phyloP scores from a whole-genome alignment of 2,888 invertebrate species.

The Microctonus brassicae region DNA sequence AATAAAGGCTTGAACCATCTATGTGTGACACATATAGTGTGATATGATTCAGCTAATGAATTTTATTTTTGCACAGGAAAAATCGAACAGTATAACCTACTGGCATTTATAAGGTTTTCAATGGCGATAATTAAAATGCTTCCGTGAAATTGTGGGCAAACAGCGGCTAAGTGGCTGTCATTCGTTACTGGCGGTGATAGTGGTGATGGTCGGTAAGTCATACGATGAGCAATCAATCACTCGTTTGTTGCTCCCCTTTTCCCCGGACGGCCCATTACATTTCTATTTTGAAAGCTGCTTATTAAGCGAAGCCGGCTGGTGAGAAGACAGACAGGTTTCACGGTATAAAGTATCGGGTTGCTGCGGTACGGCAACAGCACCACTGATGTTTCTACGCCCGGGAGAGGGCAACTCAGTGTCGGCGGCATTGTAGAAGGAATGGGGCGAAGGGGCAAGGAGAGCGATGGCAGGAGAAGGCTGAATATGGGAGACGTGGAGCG shows the following conservation, averaged over 20 bases:
- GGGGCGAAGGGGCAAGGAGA: constrained; percentile 35
- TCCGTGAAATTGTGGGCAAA: constrained; percentile 69
- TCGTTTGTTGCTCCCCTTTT: constrained; percentile 43
- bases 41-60: too few species aligned
- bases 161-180: constrained; percentile 70
- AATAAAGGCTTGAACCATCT: too few species aligned
- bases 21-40: too few species aligned
- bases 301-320: constrained; percentile 66
- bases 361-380: constrained; percentile 53
- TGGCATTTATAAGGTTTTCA: not conserved
- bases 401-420: constrained; percentile 26
- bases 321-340: constrained; percentile 69
- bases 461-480: constrained; percentile 43
- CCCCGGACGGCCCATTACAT: constrained; percentile 64
- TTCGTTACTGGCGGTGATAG: constrained; percentile 60
- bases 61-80: too few species aligned
- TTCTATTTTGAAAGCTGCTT: constrained; percentile 71
- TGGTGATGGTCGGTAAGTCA: constrained; percentile 68
- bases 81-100: not conserved
- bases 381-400: constrained; percentile 34
- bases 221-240: constrained; percentile 70
- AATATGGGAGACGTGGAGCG: constrained; percentile 36
- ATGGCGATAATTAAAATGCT: constrained; percentile 64
- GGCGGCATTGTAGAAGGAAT: constrained; percentile 25
- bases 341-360: constrained; percentile 69